A percentile compares a stretch with the other conserved stretches of the same genome.
Conservation (phyloP, 1,140 invertebrate genomes). For the Drosophila nebulosa region DNA sequence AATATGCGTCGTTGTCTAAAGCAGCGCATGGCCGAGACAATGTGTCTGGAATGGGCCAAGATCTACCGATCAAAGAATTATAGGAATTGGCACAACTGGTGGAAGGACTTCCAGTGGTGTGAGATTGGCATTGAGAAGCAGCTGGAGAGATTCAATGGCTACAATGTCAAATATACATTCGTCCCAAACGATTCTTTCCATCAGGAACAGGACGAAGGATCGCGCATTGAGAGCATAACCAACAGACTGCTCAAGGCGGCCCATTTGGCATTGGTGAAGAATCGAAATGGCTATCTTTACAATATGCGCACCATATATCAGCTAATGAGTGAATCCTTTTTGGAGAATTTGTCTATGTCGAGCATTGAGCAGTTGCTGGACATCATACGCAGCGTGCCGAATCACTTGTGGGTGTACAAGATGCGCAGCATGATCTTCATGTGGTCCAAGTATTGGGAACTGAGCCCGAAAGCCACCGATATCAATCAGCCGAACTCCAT, state of each 20-base stretch:
- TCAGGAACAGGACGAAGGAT: not conserved
- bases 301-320: conserved; percentile 23
- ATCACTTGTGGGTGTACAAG: conserved; percentile 47
- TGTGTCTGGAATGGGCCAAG: conserved; percentile 12
- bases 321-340: conserved; percentile 11
- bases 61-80: conserved; percentile 23
- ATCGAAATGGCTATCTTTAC: conserved; percentile 18
- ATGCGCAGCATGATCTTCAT: conserved; percentile 43
- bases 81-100: conserved; percentile 35
- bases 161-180: conserved; percentile 16
- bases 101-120: conserved; percentile 39
- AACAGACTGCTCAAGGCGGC: not conserved
- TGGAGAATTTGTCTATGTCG: conserved; percentile 11
- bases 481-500: not conserved
- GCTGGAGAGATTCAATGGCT: conserved; percentile 12
- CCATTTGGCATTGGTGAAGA: not conserved
- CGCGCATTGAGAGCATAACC: not conserved
- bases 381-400: conserved; percentile 38
- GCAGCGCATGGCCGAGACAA: not conserved
- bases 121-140: conserved; percentile 19
- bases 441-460: conserved; percentile 34
- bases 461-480: not conserved
- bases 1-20: not conserved
- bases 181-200: not conserved
- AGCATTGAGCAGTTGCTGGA: conserved; percentile 29